phyloP scores from a whole-genome alignment of 2,113 vertebrate species.

The Xiphias gladius region DNA sequence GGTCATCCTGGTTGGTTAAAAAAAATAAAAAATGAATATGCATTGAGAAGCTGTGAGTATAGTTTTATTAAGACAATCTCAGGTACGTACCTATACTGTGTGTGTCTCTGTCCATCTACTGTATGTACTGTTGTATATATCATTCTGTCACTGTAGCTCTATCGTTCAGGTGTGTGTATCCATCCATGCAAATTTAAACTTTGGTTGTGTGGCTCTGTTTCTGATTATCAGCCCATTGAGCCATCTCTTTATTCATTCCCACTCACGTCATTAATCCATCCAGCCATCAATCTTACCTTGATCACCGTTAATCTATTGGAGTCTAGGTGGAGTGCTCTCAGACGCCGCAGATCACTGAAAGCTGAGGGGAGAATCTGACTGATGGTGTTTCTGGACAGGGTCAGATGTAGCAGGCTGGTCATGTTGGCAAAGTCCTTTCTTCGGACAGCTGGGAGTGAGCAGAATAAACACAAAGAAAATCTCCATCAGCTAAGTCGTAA shows the following conservation, averaged over 20 bases:
- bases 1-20: slow-evolving; percentile 83
- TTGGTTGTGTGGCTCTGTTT: background rate
- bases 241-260: background rate
- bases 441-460: slow-evolving; percentile 79
- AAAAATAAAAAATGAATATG: slow-evolving; percentile 8
- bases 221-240: background rate
- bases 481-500: background rate
- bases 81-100: background rate
- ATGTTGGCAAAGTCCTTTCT: slow-evolving; percentile 94
- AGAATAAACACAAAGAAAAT: slow-evolving; percentile 20
- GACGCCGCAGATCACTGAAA: slow-evolving; percentile 91
- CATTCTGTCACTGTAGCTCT: background rate
- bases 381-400: slow-evolving; percentile 93
- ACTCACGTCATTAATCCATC: background rate
- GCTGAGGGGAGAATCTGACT: slow-evolving; percentile 93
- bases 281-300: slow-evolving; percentile 49
- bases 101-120: background rate
- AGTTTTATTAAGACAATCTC: background rate
- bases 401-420: slow-evolving; percentile 93
- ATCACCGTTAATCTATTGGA: slow-evolving; percentile 92
- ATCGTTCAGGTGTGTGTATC: background rate
- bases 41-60: background rate
- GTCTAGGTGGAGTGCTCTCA: slow-evolving; percentile 93
- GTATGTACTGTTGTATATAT: background rate
- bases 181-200: background rate